A percentile compares a stretch with the other conserved stretches of the same genome.
Conservation (phyloP, 2,113 vertebrate genomes). For the mouse (Mus musculus) region DNA sequence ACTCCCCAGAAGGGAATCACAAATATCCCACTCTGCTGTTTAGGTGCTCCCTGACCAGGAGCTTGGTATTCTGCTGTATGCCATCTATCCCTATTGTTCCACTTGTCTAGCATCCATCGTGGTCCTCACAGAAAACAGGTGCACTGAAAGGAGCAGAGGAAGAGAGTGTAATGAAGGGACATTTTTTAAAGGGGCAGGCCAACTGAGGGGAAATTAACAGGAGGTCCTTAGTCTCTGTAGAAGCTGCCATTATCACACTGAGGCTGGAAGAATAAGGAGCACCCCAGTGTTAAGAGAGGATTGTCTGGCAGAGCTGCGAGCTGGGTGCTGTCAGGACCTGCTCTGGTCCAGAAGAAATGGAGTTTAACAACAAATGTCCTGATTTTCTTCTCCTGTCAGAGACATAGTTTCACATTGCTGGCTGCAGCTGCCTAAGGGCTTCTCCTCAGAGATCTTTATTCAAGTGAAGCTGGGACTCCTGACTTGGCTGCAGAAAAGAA, state of each 20-base stretch:
- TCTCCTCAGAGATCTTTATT: background rate
- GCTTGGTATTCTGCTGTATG: background rate
- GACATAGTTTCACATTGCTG: background rate
- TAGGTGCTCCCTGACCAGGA: background rate
- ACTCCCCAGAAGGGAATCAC: background rate
- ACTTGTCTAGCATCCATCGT: background rate
- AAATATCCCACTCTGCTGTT: no score
- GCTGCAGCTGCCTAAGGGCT: background rate
- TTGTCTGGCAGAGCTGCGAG: background rate
- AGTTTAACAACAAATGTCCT: background rate
- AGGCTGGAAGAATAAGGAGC: background rate
- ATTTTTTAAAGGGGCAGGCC: background rate
- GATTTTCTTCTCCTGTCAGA: background rate
- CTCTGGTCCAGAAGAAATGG: background rate
- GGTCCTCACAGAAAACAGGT: background rate
- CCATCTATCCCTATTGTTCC: background rate
- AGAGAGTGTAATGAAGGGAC: background rate
- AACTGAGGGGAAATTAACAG: background rate
- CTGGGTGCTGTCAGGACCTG: background rate
- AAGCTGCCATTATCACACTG: background rate
- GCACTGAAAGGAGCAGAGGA: background rate
- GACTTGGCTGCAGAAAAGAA: background rate
- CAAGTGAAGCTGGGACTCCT: background rate
- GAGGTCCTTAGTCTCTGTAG: background rate
- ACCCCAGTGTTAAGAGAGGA: background rate